Evolutionary conservation across 2,888 invertebrate species (phyloP).

Genomic region (Andrena fulva): DNA sequence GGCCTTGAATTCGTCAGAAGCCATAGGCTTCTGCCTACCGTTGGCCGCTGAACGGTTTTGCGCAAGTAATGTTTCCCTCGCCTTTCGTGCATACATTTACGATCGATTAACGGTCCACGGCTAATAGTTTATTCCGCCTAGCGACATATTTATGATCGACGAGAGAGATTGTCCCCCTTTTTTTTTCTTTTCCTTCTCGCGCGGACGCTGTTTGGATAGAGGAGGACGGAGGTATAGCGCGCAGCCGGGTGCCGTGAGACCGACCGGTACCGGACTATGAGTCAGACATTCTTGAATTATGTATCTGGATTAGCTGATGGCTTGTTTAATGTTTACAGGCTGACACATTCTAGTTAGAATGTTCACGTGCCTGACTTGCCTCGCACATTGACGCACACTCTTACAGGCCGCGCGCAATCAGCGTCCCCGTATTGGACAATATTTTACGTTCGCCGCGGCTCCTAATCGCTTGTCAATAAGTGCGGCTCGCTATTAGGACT

Average conservation of each 20-base stretch:
- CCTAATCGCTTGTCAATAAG: not conserved
- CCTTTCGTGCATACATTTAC: conserved; percentile 41
- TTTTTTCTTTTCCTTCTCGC: not conserved
- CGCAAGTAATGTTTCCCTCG: conserved; percentile 32
- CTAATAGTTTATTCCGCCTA: conserved; percentile 41
- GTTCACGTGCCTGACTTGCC: conserved; percentile 35
- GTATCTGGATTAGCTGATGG: conserved; percentile 67
- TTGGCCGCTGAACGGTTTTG: conserved; percentile 24
- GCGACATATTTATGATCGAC: conserved; percentile 40
- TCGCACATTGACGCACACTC: conserved; percentile 46
- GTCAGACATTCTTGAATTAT: conserved; percentile 69
- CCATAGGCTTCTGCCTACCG: conserved; percentile 30
- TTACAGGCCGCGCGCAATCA: not conserved
- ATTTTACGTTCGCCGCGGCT: conserved; percentile 15
- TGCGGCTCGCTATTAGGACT: too few species aligned
- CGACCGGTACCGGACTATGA: conserved; percentile 49
- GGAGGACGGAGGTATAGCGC: not conserved
- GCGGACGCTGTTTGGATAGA: not conserved
- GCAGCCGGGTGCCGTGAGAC: conserved; percentile 11
- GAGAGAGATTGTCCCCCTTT: conserved; percentile 15
- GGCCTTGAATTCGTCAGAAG: conserved; percentile 43
- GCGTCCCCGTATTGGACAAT: conserved; percentile 18
- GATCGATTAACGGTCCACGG: conserved; percentile 55
- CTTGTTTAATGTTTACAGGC: conserved; percentile 58
- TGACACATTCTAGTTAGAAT: conserved; percentile 54